phyloP scores from a whole-genome alignment of 1,140 invertebrate species.

The Zaprionus gabonicus region DNA sequence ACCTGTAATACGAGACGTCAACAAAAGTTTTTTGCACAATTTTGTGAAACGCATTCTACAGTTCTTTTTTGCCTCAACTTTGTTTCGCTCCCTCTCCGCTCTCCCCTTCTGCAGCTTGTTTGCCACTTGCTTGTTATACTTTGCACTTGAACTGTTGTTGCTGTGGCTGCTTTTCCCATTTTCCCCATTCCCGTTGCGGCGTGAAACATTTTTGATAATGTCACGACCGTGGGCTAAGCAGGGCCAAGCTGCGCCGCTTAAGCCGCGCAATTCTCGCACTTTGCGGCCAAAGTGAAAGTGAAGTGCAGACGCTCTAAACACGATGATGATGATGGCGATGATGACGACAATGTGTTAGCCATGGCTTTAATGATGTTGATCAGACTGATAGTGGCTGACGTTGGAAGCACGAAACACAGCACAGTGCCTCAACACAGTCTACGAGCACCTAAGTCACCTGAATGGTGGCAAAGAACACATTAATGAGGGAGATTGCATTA shows the following conservation, averaged over 20 bases:
- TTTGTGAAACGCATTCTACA: conserved; percentile 43
- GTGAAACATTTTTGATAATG: conserved; percentile 52
- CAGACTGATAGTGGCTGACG: conserved; percentile 3
- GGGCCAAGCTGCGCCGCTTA: conserved; percentile 43
- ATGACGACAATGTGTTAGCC: background rate
- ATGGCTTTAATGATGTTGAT: background rate
- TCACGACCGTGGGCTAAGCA: conserved; percentile 51
- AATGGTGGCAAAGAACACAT: too few species aligned
- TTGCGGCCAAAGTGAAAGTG: conserved; percentile 32
- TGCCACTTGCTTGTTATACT: conserved; percentile 13
- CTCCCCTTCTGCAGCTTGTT: conserved; percentile 16
- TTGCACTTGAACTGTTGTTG: conserved; percentile 28
- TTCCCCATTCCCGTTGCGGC: conserved; percentile 30
- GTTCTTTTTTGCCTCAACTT: background rate
- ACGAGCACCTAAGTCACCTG: too few species aligned
- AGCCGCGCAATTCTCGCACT: conserved; percentile 46
- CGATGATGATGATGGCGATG: background rate
- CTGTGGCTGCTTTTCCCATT: conserved; percentile 1
- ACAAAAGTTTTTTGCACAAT: conserved; percentile 54
- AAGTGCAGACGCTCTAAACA: conserved; percentile 24
- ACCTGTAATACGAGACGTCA: conserved; percentile 54
- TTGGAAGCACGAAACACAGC: background rate
- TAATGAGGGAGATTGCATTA: too few species aligned
- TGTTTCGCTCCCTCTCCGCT: background rate
- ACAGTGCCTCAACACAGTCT: background rate